Base-by-base conservation (phyloP, 2,797 vertebrate genomes). In the Paedocypris micromegethes region DNA sequence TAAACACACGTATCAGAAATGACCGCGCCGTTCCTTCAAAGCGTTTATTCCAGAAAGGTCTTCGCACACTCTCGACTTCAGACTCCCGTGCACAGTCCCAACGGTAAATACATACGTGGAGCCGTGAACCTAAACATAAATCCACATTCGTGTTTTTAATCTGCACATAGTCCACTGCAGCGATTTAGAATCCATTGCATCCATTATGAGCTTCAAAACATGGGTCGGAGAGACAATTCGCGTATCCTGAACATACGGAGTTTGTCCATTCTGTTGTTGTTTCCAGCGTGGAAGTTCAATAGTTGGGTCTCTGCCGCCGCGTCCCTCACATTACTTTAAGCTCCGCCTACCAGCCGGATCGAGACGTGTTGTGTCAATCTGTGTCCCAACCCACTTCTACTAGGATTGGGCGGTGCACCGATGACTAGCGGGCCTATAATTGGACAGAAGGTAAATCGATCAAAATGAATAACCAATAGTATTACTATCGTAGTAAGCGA, bases 331-430 rank as follows among this genome's bases (percentile, higher is more conserved):
- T 52, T 73, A 73, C 68, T 58, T 52, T 50, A 82, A 5, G 70
- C 88, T 84, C 87, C 87, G 83, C 87, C 87, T 76, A 74, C 9
- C 40, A 52, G 9, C 6, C 42, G 2, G 52, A 49, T 5, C 41
- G 2, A 42, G 61, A 64, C 41, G 41, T 2, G 43, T 52, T 52
- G 9, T 37, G 0, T 50, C 49, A 52, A 44, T 64, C 7, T 37
- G 5, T 38, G 42, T 43, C 5, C 6, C 9, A 23, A 9, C 9
- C 49, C 61, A 5, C 2, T 8, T n/a, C 2, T 5, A 3, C 41
- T 44, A 23, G 23, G 50, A 64, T 53, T 53, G 42, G 61, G 41
- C 45, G 39, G 23, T 4, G 53, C 3, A 23, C 1, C 0, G 42
- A 45, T 38, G 3, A 52, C 5, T 2, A 37, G 3, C 1, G 3